Evolutionary conservation across 2,797 vertebrate species (phyloP), one percentile per base, ranked within the genome.

Genomic region (Halcyon badia): DNA sequence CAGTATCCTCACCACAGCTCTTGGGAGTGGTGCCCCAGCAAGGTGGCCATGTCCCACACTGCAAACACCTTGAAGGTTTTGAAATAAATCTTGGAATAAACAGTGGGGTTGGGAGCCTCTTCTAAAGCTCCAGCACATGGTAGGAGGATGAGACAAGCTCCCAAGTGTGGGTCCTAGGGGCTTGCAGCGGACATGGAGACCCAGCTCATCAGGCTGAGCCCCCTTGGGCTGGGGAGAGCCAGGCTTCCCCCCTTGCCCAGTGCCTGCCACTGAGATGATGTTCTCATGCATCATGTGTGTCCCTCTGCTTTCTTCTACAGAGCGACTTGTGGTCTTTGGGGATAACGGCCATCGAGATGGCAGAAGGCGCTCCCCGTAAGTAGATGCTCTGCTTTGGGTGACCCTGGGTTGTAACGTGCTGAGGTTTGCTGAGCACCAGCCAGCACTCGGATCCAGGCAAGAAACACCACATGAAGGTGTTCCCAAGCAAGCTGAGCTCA

Each of bases 321-420:
- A 99, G 99, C 39, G 99, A 99, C 98, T 92, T 99, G 98, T 99
- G 99, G 99, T 99, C 99, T 48, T 97, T 99, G 96, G 99, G 99
- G 79, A 99, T 99, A 98, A 99, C 99, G 4, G 99, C 99, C 35
- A 99, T 99, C 2, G 99, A 99, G 98, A 99, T 99, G 99, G 99
- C 99, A 11, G 99, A 99, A 98, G 99, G 99, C 66, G 99, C 99
- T 62, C 99, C 99, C 90, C 99, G 99, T 99, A 98, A 99, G 99
- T 99, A 97, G 65, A 62, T 42, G 57, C 73, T 84, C 78, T 85
- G 48, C 39, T 13, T 77, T 85, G 24, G 5, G 44, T 71, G 42
- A n/a, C 68, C 7, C 44, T 25, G 48, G 19, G 24, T 4, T 81
- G 19, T 49, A 19, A 56, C 0, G 2, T 41, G 28, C 54, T 85